Evolutionary conservation across 2,888 invertebrate genomes (phyloP).

Genomic region (Buathra laborator): DNA sequence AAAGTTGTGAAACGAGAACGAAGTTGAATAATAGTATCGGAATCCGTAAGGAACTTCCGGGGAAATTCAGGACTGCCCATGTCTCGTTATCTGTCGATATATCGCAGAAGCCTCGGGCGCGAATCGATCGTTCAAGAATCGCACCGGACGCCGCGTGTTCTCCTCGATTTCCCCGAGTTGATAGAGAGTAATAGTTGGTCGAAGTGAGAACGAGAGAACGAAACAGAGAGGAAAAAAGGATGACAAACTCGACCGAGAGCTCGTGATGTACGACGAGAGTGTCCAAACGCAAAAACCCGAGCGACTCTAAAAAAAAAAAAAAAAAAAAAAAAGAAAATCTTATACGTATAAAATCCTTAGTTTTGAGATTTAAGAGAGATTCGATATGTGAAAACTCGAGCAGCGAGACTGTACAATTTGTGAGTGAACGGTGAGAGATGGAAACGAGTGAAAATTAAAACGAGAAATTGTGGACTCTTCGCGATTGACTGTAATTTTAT

Average conservation of each 20-base stretch:
- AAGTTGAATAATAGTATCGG: constrained; percentile 11
- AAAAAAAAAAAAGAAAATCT: neutral
- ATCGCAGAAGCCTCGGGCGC: constrained; percentile 43
- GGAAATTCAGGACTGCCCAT: constrained; percentile 50
- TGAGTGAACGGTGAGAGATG: constrained; percentile 68
- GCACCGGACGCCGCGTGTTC: constrained; percentile 26
- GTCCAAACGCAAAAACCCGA: constrained; percentile 42
- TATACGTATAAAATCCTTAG: constrained; percentile 38
- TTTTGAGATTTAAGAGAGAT: constrained; percentile 52
- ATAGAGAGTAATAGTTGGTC: constrained; percentile 54
- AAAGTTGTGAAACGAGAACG: constrained; percentile 14
- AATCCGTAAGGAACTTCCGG: constrained; percentile 22
- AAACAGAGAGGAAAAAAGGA: constrained; percentile 37
- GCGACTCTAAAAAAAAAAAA: neutral
- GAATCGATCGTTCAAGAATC: constrained; percentile 54
- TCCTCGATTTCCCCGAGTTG: constrained; percentile 54
- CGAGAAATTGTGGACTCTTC: constrained; percentile 77
- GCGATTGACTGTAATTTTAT: constrained; percentile 84
- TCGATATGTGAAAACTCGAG: constrained; percentile 57
- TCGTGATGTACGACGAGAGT: constrained; percentile 61
- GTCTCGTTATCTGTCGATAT: constrained; percentile 58
- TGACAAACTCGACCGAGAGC: constrained; percentile 40
- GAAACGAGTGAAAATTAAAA: constrained; percentile 62
- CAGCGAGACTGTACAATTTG: constrained; percentile 72
- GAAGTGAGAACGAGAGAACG: constrained; percentile 40